Percentiles rank a stretch among this genome's conserved stretches.
These are phyloP conservation scores for Polydrusus pterygomalis DNA, from an alignment of 2,888 invertebrate species.

Conservation along the genomic window DNA sequence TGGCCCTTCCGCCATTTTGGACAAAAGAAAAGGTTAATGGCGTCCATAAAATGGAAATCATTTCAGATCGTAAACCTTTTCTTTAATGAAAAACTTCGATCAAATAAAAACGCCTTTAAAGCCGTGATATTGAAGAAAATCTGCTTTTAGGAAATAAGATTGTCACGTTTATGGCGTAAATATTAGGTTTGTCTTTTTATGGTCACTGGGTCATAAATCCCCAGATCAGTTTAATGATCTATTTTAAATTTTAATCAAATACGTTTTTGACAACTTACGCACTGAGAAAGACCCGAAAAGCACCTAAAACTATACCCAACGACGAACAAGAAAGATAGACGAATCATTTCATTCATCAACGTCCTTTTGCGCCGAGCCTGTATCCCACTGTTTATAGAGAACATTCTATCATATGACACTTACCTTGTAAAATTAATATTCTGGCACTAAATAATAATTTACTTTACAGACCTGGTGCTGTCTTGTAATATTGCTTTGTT, in stretches of 20 bases:
- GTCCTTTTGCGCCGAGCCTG: no score
- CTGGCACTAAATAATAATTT: no score
- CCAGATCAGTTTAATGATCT: background rate
- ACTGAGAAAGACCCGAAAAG: no score
- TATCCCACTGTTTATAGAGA: no score
- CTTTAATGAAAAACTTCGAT: slow-evolving; percentile 50
- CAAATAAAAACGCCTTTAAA: slow-evolving; percentile 46
- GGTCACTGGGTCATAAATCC: background rate
- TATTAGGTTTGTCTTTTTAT: slow-evolving; percentile 19
- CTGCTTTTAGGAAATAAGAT: slow-evolving; percentile 28
- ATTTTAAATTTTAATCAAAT: background rate
- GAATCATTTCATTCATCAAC: no score
- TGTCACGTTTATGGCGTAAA: slow-evolving; percentile 5
- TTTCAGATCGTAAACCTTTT: slow-evolving; percentile 52
- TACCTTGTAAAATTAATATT: no score
- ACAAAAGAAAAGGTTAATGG: slow-evolving; percentile 54
- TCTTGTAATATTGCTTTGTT: no score
- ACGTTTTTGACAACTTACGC: no score
- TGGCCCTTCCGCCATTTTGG: slow-evolving; percentile 49
- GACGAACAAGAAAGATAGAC: no score
- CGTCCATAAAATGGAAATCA: slow-evolving; percentile 53
- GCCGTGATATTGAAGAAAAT: slow-evolving; percentile 42
- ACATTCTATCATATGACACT: no score
- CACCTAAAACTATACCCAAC: no score
- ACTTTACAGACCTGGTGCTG: no score